Base-by-base conservation (phyloP, 2,797 vertebrate species). In the Knipowitschia caucasica region DNA sequence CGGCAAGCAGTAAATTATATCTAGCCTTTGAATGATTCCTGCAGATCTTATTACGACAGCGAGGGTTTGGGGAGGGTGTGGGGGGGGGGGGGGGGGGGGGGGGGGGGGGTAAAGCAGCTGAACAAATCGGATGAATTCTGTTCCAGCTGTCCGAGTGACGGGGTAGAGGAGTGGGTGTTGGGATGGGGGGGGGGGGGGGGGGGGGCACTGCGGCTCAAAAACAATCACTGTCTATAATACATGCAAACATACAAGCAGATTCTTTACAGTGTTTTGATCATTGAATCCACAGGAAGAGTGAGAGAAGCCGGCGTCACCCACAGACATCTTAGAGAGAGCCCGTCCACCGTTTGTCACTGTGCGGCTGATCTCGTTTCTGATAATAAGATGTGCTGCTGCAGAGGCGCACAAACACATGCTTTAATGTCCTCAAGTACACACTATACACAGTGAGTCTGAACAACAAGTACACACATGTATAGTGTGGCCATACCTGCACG, bases 21-120 rank as follows among this genome's bases (percentile, higher is more conserved):
- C 91, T 92, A 86, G 84, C 77, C 86, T 93, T 92, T 90, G 92
- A 92, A 93, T 94, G 91, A 92, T 93, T 93, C 91, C 90, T 93
- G 89, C 88, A 92, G 91, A 91, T 92, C 86, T 87, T 91, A 86
- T 92, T 95, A 92, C 77, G 83, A 86, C 84, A 89, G 87, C 73
- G 82, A 83, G 83, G 78, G 74, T 72, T 78, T 63, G 60, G 72
- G 69, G 71, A 68, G n/a, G n/a, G n/a, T n/a, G n/a, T n/a, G 71
- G 67, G 50, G 21, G 75, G 75, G 30, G 66, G 77, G 80, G 73
- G 70, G 80, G 81, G 77, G 77, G 79, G 23, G 20, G 24, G 21
- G 17, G 71, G 78, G 84, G 80, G 80, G 77, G 84, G 81, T 86
- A 83, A 89, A 89, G 81, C 88, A 91, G 82, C 86, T 88, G 90